Evolutionary conservation across 1,140 invertebrate species (phyloP), one percentile per base, ranked within the genome.

Genomic region (Lasioglossum albipes): DNA sequence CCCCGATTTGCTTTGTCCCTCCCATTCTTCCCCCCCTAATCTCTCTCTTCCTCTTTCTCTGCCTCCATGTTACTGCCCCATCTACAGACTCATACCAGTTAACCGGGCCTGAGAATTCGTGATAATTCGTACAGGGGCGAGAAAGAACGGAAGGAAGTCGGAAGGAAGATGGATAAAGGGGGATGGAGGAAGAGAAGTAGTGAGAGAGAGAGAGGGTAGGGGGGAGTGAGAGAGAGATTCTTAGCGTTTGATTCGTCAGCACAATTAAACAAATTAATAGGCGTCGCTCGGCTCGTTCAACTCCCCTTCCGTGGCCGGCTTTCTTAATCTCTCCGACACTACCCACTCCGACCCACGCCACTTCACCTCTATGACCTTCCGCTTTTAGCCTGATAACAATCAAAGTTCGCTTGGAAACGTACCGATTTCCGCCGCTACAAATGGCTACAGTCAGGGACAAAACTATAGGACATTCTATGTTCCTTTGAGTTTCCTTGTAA

Each of bases 231-330:
- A 75, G 71, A 67, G 85, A 88, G 84, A 84, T 89, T 89, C 85
- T 89, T 79, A 87, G 84, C 82, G 84, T 91, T 89, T 88, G 88
- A 91, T 91, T 91, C 88, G 90, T 92, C 91, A 90, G 90, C 91
- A 87, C 91, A 91, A 92, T 92, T 91, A 91, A 91, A 89, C 86
- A 88, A 91, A 92, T 92, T 91, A 92, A 91, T 90, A 91, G 88
- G 83, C 85, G 84, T 66, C 78, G 83, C 83, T 83, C 69, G 57
- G 68, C 78, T 83, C 82, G 59, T 81, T 86, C 75, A 78, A n/a
- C 65, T 64, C 70, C 66, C 77, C 69, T 45, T 79, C 79, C 68
- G 41, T 22, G 49, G 12, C 57, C 42, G 2, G 10, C 57, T 52
- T 81, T 57, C 74, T 83, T 84, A 84, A 85, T 75, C 61, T 41